These are phyloP conservation scores for Eira barbara DNA, from an alignment of 2,113 vertebrate genomes.

Conservation along the genomic window DNA sequence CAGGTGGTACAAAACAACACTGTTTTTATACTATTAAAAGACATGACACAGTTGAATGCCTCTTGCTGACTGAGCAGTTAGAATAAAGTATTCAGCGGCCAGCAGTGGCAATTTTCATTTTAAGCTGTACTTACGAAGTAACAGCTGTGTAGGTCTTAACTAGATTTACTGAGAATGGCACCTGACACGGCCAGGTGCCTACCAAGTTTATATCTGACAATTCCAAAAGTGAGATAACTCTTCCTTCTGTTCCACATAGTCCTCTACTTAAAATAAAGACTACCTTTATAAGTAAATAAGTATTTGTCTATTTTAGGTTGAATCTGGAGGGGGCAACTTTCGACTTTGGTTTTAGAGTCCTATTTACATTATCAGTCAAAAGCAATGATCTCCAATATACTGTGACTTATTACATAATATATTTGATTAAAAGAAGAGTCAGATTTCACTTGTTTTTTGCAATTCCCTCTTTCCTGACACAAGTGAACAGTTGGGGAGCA, in stretches of 20 bases:
- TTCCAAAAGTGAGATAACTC: background rate
- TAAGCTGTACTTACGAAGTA: background rate
- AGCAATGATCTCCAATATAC: background rate
- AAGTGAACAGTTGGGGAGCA: slow-evolving; percentile 44
- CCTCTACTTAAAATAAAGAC: background rate
- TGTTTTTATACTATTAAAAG: background rate
- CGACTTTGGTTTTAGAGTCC: background rate
- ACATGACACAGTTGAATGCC: background rate
- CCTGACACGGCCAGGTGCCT: background rate
- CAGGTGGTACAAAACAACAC: background rate
- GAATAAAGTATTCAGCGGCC: background rate
- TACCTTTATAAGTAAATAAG: background rate
- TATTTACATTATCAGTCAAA: background rate
- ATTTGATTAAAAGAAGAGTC: background rate
- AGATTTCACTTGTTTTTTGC: slow-evolving; percentile 40
- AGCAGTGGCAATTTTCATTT: background rate
- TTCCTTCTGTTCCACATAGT: background rate
- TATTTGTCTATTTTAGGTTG: background rate
- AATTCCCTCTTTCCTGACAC: slow-evolving; percentile 49
- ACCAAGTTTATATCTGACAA: background rate
- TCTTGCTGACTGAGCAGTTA: background rate
- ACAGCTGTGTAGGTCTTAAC: background rate
- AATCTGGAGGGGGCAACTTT: background rate
- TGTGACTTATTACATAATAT: background rate
- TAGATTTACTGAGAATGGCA: background rate